A percentile compares a stretch with the other conserved stretches of the same genome.
Conservation (phyloP, 2,888 invertebrate species). For the Formica aserva region DNA sequence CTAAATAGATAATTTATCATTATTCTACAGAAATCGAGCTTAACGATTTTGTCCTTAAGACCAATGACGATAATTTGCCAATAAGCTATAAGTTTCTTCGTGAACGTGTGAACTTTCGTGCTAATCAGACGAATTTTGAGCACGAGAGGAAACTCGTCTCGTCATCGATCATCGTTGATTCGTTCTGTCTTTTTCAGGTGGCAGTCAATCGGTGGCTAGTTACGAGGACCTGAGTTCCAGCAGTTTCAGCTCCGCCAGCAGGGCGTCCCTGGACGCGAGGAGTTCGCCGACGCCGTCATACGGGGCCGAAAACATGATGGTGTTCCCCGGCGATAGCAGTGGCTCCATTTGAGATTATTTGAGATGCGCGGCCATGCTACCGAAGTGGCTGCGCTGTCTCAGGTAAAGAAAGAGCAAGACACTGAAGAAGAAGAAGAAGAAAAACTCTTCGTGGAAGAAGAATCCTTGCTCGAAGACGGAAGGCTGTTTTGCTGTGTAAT, state of each 20-base stretch:
- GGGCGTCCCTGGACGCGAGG: conserved; percentile 91
- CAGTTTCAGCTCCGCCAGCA: conserved; percentile 93
- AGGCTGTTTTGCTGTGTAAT: not conserved
- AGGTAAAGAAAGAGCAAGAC: conserved; percentile 73
- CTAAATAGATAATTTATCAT: not conserved
- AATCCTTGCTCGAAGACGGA: not conserved
- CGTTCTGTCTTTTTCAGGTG: conserved; percentile 84
- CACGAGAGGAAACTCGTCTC: not conserved
- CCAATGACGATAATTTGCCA: conserved; percentile 25
- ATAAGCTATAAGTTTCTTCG: conserved; percentile 23
- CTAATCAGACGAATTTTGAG: conserved; percentile 8
- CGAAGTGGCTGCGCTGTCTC: conserved; percentile 83
- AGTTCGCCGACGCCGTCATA: conserved; percentile 92
- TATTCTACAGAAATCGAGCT: not conserved
- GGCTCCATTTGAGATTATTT: conserved; percentile 88
- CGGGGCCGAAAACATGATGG: conserved; percentile 91
- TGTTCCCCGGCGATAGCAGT: conserved; percentile 93
- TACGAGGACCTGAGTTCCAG: conserved; percentile 93
- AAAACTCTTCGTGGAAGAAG: conserved; percentile 19
- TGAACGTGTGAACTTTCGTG: not conserved
- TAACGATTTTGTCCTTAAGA: conserved; percentile 25
- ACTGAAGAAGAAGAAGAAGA: not conserved
- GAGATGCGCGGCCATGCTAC: conserved; percentile 80
- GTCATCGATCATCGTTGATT: not conserved
- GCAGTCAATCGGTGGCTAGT: conserved; percentile 88